Base-by-base conservation (phyloP, 2,113 vertebrate species). In the Rousettus leschenaultii region DNA sequence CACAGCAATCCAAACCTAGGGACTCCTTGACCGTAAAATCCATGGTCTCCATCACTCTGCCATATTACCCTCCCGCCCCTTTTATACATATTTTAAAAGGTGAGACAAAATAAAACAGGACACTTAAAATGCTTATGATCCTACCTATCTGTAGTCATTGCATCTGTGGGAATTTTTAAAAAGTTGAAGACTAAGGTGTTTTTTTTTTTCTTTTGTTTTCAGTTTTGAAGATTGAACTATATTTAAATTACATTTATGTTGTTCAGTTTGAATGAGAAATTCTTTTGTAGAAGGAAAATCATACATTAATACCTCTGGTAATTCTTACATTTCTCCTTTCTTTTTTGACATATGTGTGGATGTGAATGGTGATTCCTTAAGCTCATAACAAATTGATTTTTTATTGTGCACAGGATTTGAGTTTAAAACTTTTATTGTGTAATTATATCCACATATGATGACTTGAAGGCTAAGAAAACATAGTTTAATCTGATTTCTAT, bases 401-500 rank as follows among this genome's bases (percentile, higher is more conserved):
- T 70, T 70, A 89, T 6, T 92, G 16, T 82, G 45, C 33, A 73
- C 43, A 92, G 16, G 48, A 77, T 35, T 83, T 93, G 38, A 68
- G 30, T 79, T 90, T 83, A 40, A 91, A 65, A 21, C n/a, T 80
- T 94, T 75, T 66, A 51, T 33, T 91, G 8, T 85, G 30, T 85
- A 63, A 88, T 93, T 93, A 66, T 68, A 35, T 95, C 43, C 43
- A 43, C 26, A 73, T 59, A 43, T 55, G 79, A 53, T 74, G 18
- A 86, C 51, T 53, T 43, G 15, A 97, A 85, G 24, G 24, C 45
- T 73, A 59, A 91, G 68, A 86, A 96, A 61, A 59, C 65, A 38
- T 83, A 84, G 65, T 75, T 68, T 83, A 86, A 89, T 75, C 15
- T 85, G 51, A 90, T 84, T 94, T 87, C 55, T 40, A 28, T 85